Conservation (phyloP, 2,113 vertebrate species). For the Microtus pennsylvanicus region DNA sequence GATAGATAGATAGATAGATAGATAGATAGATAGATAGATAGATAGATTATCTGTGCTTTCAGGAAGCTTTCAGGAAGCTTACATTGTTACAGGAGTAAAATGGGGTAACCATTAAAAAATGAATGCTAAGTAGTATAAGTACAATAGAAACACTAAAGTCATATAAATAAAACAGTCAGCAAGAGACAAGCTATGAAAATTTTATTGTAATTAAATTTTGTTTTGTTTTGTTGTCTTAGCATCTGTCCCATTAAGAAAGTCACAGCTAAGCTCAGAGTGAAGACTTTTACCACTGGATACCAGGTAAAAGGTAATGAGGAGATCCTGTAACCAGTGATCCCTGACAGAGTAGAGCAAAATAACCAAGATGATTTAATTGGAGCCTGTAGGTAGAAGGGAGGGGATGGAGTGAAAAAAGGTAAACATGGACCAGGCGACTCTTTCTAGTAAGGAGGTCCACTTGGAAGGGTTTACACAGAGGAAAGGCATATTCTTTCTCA, state of each 20-base stretch:
- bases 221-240: neutral
- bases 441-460: neutral
- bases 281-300: neutral
- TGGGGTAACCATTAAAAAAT: neutral
- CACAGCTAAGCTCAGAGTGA: neutral
- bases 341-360: neutral
- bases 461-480: neutral
- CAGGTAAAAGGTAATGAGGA: neutral
- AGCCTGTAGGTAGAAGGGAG: neutral
- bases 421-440: neutral
- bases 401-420: no score
- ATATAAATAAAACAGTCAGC: neutral
- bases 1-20: neutral
- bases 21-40: neutral
- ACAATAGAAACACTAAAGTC: neutral
- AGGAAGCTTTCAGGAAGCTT: neutral
- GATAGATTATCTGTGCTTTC: neutral
- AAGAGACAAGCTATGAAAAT: neutral
- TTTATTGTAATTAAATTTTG: neutral
- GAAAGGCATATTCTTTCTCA: neutral
- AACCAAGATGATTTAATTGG: neutral
- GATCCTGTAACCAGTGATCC: neutral
- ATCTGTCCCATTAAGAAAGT: neutral
- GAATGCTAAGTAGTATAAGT: neutral
- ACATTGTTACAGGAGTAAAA: neutral